Evolutionary conservation across 1,140 invertebrate genomes (phyloP).

Genomic region (Drosophila ogumai): DNA sequence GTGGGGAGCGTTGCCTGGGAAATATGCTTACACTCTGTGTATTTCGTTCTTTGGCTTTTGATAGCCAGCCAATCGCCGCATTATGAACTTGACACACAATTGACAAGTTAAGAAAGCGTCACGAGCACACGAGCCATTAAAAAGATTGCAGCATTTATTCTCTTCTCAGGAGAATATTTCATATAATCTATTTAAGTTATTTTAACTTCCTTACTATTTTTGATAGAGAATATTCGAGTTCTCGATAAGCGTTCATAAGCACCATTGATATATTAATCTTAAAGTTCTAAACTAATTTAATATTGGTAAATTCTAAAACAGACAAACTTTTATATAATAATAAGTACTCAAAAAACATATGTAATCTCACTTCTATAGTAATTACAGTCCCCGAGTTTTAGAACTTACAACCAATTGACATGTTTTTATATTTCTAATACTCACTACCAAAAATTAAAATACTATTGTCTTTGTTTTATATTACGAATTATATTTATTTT

Average conservation of each 20-base stretch:
- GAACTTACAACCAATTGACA: no score
- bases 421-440: no score
- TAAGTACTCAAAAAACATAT: no score
- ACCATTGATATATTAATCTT: no score
- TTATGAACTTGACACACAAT: slow-evolving; percentile 74
- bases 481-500: background rate
- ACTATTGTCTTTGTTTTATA: background rate
- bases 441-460: no score
- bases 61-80: slow-evolving; percentile 44
- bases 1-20: slow-evolving; percentile 17
- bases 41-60: slow-evolving; percentile 54
- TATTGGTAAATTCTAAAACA: no score
- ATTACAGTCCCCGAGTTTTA: no score
- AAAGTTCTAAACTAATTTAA: no score
- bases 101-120: slow-evolving; percentile 27
- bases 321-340: no score
- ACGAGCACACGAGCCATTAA: slow-evolving; percentile 1
- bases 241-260: no score
- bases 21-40: slow-evolving; percentile 33
- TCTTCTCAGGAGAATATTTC: background rate
- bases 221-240: background rate
- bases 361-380: no score
- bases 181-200: background rate
- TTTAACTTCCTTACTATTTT: background rate
- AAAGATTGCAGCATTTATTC: slow-evolving; percentile 7